phyloP scores from a whole-genome alignment of 2,797 vertebrate species.

The Distichodus sexfasciatus region DNA sequence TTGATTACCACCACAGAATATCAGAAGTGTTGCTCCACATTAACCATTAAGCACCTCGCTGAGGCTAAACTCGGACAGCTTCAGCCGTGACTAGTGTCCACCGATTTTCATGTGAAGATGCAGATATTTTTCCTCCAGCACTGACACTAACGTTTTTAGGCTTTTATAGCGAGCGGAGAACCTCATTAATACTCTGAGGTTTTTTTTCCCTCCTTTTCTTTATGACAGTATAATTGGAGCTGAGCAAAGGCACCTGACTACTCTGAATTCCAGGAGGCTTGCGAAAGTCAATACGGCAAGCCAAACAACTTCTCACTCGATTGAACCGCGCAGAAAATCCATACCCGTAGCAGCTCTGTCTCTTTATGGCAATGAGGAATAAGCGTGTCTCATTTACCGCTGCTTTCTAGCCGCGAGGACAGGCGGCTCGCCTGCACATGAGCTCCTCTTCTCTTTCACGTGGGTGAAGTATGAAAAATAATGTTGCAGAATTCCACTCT shows the following conservation, averaged over 20 bases:
- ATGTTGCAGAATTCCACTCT: not conserved
- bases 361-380: conserved; percentile 73
- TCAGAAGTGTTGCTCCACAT: conserved; percentile 8
- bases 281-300: conserved; percentile 93
- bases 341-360: conserved; percentile 83
- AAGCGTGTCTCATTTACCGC: conserved; percentile 56
- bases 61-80: not conserved
- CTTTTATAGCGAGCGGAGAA: conserved; percentile 84
- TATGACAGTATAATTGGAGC: conserved; percentile 97
- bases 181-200: conserved; percentile 84
- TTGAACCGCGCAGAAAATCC: conserved; percentile 92
- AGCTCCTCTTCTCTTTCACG: not conserved
- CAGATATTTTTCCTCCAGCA: not conserved
- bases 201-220: no score
- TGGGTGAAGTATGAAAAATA: not conserved
- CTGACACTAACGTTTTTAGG: conserved; percentile 36
- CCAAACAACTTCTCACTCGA: conserved; percentile 99
- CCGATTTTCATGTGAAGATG: not conserved
- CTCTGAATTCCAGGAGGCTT: conserved; percentile 84
- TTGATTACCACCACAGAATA: conserved; percentile 29
- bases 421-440: not conserved
- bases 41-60: conserved; percentile 24
- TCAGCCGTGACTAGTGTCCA: not conserved
- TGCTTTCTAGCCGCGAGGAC: not conserved
- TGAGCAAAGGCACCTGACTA: conserved; percentile 92